Evolutionary conservation across 2,113 vertebrate genomes (phyloP), one percentile per base, ranked within the genome.

Genomic region (Gadus macrocephalus): DNA sequence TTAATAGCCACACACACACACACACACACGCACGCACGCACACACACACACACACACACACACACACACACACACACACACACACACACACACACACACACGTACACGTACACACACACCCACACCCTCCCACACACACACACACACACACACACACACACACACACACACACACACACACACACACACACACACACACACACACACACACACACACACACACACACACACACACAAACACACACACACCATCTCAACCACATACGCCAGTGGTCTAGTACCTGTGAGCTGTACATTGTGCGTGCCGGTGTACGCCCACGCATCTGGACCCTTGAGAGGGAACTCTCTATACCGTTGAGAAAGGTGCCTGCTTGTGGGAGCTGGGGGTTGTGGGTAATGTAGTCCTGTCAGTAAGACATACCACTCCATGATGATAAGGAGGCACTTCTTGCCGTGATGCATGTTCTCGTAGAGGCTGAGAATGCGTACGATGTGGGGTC

Each of bases 361-460:
- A 7, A 49, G 42, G 42, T 4, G 42, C 11, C 7, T 49, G 9
- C 11, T 7, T 49, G 42, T 9, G 42, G 5, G 42, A 14, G 42
- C 9, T 9, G 42, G 42, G 42, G 8, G 42, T 49, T 49, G 42
- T 49, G 42, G 12, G 42, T 69, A 35, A 62, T 70, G 68, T 42
- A 60, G 20, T 56, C 66, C 60, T 1, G 12, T 15, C 9, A 5
- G 2, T 2, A 35, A 42, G 8, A 38, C 87, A 84, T 62, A 99
- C 97, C 96, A 98, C 88, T 99, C 97, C 97, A 99, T 99, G 88
- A 99, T 82, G 71, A 99, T 96, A 79, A 99, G 95, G 71, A 99
- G 94, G 64, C 97, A 99, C 73, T 96, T 96, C 85, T 95, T 98
- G 35, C 93, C 92, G 0, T 94, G 95, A 67, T 99, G 93, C 92